Base-by-base conservation (phyloP, 1,140 invertebrate species). In the Spodoptera frugiperda region DNA sequence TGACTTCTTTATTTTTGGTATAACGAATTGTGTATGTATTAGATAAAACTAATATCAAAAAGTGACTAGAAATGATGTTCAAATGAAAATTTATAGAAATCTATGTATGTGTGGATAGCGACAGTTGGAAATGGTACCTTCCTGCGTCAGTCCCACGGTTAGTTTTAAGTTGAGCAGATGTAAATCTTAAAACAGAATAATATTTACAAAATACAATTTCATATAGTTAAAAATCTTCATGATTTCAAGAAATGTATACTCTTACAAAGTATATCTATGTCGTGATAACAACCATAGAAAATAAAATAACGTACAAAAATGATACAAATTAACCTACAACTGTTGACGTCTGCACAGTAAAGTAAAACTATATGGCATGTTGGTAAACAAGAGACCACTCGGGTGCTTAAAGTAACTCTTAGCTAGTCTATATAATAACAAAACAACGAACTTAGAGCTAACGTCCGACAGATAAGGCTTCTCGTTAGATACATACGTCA, bases 161-260 rank as follows among this genome's bases (percentile, higher is more conserved):
- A 86, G 80, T 86, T 91, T 88, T 84, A 88, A 92, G 87, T 93
- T 94, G 92, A 94, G 92, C 92, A 93, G 91, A 91, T 88, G 79
- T 91, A 86, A 87, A 87, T 86, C 89, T 93, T 91, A 93, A 83
- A 93, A 91, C 89, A 87, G 85, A 91, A 93, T 87, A 91, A 87
- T 93, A 93, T 92, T 90, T 93, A 93, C 91, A 91, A 88, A 91
- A 87, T 91, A 88, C 77, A 79, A 84, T 91, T 90, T 84, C 87
- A 79, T 73, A 87, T 87, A 91, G 88, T 87, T 89, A 89, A 88
- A 81, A 91, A 87, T 82, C 78, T 88, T 83, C 80, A 89, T 78
- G 82, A 75, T 85, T 82, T 87, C 82, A 65, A 74, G 80, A 78
- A 84, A 80, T 84, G 86, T 89, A 89, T 87, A 89, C 81, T 82